These are phyloP conservation scores for Watsonalla binaria DNA, from an alignment of 2,888 invertebrate species.

Conservation along the genomic window DNA sequence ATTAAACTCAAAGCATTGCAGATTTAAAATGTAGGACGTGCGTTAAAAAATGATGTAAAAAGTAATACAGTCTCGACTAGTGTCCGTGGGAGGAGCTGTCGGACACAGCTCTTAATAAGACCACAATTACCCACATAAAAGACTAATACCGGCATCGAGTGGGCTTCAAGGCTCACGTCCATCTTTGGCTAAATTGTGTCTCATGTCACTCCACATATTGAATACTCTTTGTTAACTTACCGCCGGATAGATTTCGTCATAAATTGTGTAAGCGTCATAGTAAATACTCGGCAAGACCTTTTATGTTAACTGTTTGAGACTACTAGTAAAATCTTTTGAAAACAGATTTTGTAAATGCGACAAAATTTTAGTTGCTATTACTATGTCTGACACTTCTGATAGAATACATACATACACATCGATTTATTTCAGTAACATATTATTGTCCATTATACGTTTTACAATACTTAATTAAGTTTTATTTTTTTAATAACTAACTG, in stretches of 20 bases:
- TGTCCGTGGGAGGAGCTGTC: constrained; percentile 52
- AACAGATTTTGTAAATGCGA: too few species aligned
- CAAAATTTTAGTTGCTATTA: background rate
- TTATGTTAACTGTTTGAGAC: background rate
- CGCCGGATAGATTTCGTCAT: constrained; percentile 3
- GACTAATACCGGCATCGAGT: constrained; percentile 57
- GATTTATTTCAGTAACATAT: too few species aligned
- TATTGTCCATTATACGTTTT: too few species aligned
- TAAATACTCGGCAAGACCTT: background rate
- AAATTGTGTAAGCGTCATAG: background rate
- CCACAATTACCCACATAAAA: constrained; percentile 71
- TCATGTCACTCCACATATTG: constrained; percentile 39
- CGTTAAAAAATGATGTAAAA: constrained; percentile 27
- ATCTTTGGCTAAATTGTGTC: constrained; percentile 63
- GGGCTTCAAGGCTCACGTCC: constrained; percentile 64
- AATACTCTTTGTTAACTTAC: constrained; percentile 37
- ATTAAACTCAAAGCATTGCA: background rate
- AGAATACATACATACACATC: too few species aligned
- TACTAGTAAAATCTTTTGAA: background rate
- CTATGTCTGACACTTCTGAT: background rate
- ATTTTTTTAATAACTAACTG: too few species aligned
- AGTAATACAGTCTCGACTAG: constrained; percentile 34
- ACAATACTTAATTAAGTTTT: too few species aligned
- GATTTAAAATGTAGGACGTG: background rate
- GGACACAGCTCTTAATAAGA: constrained; percentile 61